Base-by-base conservation (phyloP, 2,797 vertebrate genomes). In the Squalus acanthias region DNA sequence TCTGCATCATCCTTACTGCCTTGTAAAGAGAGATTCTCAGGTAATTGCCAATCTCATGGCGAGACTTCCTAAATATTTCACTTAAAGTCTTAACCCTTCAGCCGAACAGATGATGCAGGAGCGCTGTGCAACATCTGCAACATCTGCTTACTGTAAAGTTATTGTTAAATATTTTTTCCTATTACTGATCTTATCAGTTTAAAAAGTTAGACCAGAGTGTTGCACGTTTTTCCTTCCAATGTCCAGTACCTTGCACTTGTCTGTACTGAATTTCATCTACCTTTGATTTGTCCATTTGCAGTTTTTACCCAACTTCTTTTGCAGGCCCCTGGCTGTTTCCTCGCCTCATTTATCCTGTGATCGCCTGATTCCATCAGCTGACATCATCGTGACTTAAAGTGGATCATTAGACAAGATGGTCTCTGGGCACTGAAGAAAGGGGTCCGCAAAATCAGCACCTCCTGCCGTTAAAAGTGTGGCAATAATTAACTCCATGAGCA, bases 401-500 rank as follows among this genome's bases (percentile, higher is more conserved):
- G 20, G 20, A 85, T 39, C 39, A 2, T 24, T 22, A 8, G 46
- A 85, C 82, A 85, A 24, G 1, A 50, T 50, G 39, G 17, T 46
- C 39, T 50, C 39, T 24, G 72, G 29, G 72, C 65, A 15, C 15
- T 50, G 0, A 12, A 88, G 3, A 0, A n/a, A 3, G 0, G 0
- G 13, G n/a, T 0, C 0, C 20, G 0, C 46, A 88, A 96, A 72
- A 92, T 15, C 67, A 85, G 15, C 24, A 26, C 12, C 1, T 29
- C 2, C 88, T 6, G 65, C 96, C 95, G 57, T 9, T 22, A n/a
- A 60, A 2, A 60, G 4, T n/a, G 1, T 39, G 39, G 9, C 60
- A 4, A 33, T 9, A 2, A 50, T 22, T 7, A 85, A 85, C 39
- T 85, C 46, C 39, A 85, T 46, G 46, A 85, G 82, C 20, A 5